Base-by-base conservation (phyloP, 1,140 invertebrate species). In the Aphis craccivora region DNA sequence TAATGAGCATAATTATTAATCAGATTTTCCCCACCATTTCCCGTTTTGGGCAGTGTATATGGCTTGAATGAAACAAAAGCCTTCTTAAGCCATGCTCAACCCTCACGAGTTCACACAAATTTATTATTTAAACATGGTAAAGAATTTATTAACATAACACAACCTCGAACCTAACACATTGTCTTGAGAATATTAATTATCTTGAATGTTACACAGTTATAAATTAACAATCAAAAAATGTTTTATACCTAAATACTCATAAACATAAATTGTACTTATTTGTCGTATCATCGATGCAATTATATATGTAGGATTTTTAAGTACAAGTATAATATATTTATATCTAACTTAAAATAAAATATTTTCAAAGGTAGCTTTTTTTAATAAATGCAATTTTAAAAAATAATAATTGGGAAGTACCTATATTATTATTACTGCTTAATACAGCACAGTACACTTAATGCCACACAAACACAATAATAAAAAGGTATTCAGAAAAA, bases 1-100 rank as follows among this genome's bases (percentile, higher is more conserved):
- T 90, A 90, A 35, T 35, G 51, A 40, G 51, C 51, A 55, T 90
- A 55, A 90, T 90, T 90, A 90, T 90, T 90, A 90, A 90, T 90
- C 88, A 55, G 88, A 55, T 55, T 90, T 37, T 35, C 48, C 51
- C 51, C 23, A 23, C 51, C 35, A 23, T 55, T 40, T 35, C 35
- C 18, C 87, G 35, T 89, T 89, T 53, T 53, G 48, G 87, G n/a
- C n/a, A 37, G 87, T 48, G 48, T 35, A 30, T 25, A 18, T 14
- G 40, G 30, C 11, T 37, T 22, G 51, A 23, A 40, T 53, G 35
- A 23, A 53, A 90, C 48, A 90, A 90, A 90, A 55, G 88, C 51
- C 35, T 55, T 55, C 51, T 90, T 40, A 37, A 55, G 35, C 88
- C 88, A 55, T 25, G 51, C 9, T 51, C 45, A 20, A 35, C 30